These are phyloP conservation scores for Tetramorium bicarinatum DNA, from an alignment of 2,888 invertebrate genomes.

Conservation along the genomic window DNA sequence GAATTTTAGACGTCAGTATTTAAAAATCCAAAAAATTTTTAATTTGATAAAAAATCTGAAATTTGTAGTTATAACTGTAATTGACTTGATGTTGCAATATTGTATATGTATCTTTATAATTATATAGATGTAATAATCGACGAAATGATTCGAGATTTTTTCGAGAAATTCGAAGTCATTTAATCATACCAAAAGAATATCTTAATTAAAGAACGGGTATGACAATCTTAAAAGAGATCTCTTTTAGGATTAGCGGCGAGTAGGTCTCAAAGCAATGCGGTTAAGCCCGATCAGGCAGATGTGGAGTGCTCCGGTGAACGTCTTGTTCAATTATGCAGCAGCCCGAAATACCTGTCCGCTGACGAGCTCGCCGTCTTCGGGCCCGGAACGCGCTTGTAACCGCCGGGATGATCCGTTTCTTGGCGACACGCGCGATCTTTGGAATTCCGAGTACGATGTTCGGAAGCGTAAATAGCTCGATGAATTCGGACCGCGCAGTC, in stretches of 20 bases:
- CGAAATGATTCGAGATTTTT: background rate
- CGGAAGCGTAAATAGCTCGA: constrained; percentile 36
- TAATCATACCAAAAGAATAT: background rate
- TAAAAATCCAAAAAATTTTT: background rate
- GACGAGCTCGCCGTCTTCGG: constrained; percentile 40
- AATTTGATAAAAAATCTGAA: background rate
- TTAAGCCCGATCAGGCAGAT: constrained; percentile 15
- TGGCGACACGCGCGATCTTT: constrained; percentile 40
- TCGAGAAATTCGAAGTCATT: background rate
- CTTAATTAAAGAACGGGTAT: background rate
- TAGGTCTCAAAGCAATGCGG: constrained; percentile 24
- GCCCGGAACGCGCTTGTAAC: constrained; percentile 48
- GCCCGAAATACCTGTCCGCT: constrained; percentile 59
- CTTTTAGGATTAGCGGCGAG: constrained; percentile 25
- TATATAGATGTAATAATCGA: background rate
- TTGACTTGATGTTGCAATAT: background rate
- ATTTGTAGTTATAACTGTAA: background rate
- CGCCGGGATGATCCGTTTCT: constrained; percentile 32
- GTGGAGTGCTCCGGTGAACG: constrained; percentile 47
- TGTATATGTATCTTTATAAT: background rate
- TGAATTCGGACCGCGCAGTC: background rate
- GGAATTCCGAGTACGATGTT: constrained; percentile 36
- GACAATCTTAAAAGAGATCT: constrained; percentile 1
- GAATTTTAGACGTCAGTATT: background rate
- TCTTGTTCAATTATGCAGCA: constrained; percentile 64